Conservation (phyloP, 2,797 vertebrate species). For the Anas bahamensis region DNA sequence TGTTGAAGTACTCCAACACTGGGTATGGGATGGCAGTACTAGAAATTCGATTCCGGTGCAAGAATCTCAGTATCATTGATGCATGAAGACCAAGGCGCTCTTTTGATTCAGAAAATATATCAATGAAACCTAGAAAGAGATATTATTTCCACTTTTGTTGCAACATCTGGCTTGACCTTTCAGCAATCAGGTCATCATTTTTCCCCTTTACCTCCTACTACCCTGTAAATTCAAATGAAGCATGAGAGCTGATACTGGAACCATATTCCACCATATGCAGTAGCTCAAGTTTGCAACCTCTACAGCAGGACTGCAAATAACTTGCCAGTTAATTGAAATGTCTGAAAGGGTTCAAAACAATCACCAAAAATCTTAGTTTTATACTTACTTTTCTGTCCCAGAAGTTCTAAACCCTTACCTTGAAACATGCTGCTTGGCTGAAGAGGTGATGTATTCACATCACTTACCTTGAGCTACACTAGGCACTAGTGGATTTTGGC, state of each 20-base stretch:
- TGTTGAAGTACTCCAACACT: slow-evolving; percentile 93
- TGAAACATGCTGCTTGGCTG: neutral
- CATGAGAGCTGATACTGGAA: neutral
- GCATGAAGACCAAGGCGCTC: slow-evolving; percentile 89
- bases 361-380: neutral
- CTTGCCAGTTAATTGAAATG: neutral
- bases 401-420: neutral
- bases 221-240: neutral
- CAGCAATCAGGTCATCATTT: neutral
- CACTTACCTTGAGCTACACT: neutral
- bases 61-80: slow-evolving; percentile 92
- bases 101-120: slow-evolving; percentile 96
- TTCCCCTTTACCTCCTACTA: neutral
- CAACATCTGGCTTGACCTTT: neutral
- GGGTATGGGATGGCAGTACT: slow-evolving; percentile 93
- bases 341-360: neutral
- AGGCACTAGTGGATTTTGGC: too few relatives aligned
- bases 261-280: neutral
- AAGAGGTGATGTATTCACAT: neutral
- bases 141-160: neutral
- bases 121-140: slow-evolving; percentile 89
- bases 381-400: neutral
- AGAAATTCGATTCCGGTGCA: slow-evolving; percentile 94
- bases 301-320: neutral
- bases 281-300: neutral